Evolutionary conservation across 1,140 invertebrate genomes (phyloP), one percentile per base, ranked within the genome.

Genomic region (Eumaeus atala): DNA sequence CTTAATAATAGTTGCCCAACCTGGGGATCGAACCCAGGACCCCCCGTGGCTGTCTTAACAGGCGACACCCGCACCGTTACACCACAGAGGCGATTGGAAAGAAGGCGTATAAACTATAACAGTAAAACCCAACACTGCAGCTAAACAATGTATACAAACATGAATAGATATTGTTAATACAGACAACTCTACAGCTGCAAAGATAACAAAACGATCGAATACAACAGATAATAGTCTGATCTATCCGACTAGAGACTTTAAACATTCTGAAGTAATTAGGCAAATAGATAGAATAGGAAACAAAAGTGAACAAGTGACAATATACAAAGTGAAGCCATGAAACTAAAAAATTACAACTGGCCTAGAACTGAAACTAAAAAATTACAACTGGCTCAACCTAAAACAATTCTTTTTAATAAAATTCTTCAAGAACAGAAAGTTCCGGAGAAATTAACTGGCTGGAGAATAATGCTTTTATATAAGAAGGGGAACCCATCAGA

Each of bases 401-500:
- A n/a, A n/a, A n/a, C n/a, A n/a, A n/a, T n/a, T n/a, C 40, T 61
- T 1, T 61, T 57, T n/a, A 61, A 54, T 36, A 57, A 57, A 59
- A 56, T 56, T 5, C 48, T 59, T 9, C 34, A 52, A 56, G 54
- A 36, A 49, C 37, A n/a, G 56, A 53, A 36, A 52, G 54, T 59
- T 4, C 63, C 63, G 10, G 33, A 12, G 10, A 51, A 56, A 11
- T 66, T 59, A 56, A 35, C 37, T 40, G 17, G 48, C 6, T 59
- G 59, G 48, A 28, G 38, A 35, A 66, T 62, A 50, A 61, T 37
- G 21, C 57, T 59, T 1, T 1, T 62, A 34, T 66, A 66, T 16
- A 66, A 66, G 55, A 66, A 66, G 53, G 59, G 59, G 42, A 52
- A 57, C 34, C 54, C 59, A 18, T 3, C 49, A 28, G 58, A n/a